Conservation (phyloP, 2,797 vertebrate species). For the Pogoniulus pusillus region DNA sequence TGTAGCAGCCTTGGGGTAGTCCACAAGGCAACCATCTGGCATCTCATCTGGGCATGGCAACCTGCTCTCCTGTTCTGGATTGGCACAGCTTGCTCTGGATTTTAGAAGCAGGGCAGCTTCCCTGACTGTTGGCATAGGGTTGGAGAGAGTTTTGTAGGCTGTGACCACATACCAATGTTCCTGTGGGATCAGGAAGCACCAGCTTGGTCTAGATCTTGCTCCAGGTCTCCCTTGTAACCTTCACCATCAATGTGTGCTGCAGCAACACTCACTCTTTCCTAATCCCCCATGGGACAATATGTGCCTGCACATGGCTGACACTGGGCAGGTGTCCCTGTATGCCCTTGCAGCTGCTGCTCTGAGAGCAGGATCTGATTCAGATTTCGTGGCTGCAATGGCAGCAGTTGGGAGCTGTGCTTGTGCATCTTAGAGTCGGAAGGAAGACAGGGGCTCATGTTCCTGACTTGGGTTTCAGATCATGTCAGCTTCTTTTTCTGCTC, state of each 20-base stretch:
- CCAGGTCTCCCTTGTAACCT: background rate
- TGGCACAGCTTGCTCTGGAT: background rate
- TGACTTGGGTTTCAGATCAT: background rate
- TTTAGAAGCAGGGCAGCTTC: background rate
- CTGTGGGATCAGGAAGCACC: background rate
- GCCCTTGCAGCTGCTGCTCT: background rate
- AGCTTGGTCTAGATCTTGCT: background rate
- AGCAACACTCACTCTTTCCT: background rate
- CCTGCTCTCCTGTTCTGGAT: background rate
- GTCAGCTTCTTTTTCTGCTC: background rate
- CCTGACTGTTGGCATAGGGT: background rate
- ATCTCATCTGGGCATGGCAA: background rate
- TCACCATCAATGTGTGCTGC: background rate
- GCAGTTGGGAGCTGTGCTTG: background rate
- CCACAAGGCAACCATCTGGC: background rate
- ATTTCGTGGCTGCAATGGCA: background rate
- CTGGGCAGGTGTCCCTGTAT: background rate
- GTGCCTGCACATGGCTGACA: background rate
- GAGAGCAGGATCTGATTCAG: background rate
- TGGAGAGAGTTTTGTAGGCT: background rate
- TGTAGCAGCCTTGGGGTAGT: background rate
- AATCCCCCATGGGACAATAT: background rate
- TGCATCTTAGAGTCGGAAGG: background rate
- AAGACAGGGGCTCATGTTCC: background rate
- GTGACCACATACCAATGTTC: fast-evolving